Evolutionary conservation across 1,140 invertebrate species (phyloP), one percentile per base, ranked within the genome.

Genomic region (Saccostrea glomerata): DNA sequence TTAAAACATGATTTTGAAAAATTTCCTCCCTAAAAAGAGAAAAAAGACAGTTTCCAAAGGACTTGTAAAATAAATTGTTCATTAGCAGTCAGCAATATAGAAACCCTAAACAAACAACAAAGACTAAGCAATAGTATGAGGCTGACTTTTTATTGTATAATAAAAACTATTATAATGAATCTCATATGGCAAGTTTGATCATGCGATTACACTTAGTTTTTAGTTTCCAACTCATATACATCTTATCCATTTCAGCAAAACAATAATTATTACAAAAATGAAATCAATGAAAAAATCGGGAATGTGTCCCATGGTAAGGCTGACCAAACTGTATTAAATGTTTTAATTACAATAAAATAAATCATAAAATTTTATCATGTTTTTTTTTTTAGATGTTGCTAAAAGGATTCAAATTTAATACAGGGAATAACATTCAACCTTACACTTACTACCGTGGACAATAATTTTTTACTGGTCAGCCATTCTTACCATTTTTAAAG

Each of bases 161-260:
- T 63, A 20, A 17, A 60, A 60, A 63, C 15, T 11, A 30, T 77
- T 77, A 36, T 20, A 12, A 77, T 77, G 11, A 77, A 77, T 77
- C 70, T 77, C 70, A 36, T 36, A 77, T 77, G 70, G 70, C 15
- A 17, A 77, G 25, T 77, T 77, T 77, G 70, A 77, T 77, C 70
- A 77, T 77, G 70, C 25, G 25, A 30, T 15, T 77, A 13, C 9
- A 77, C 1, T 12, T 15, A 36, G 11, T 30, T 36, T 77, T 36
- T 15, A 77, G 11, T 36, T 77, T 30, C 11, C 25, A 77, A 15
- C 70, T 77, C 23, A 36, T 30, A 70, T n/a, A 25, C 13, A 77
- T 20, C n/a, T 63, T n/a, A 63, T 63, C 2, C 58, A 63, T 60
- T 9, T 13, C 20, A 47, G 58, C 58, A 60, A 20, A 63, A 1